These are phyloP conservation scores for Melieria crassipennis DNA, from an alignment of 2,888 invertebrate genomes.

Conservation along the genomic window DNA sequence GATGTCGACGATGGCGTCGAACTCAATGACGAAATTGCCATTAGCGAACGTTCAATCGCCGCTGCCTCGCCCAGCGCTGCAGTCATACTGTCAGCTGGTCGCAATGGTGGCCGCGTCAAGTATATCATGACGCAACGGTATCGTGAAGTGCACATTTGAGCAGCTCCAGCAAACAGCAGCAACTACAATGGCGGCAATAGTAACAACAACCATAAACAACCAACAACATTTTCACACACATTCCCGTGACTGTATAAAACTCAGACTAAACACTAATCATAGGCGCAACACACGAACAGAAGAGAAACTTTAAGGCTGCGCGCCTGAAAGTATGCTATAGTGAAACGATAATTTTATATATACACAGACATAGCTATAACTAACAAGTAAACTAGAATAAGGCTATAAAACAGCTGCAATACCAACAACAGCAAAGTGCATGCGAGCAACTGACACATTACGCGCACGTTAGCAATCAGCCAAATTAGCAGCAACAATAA, in stretches of 20 bases:
- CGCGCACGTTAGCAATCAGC: too few species aligned
- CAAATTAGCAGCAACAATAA: neutral
- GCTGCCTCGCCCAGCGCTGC: slow-evolving; percentile 48
- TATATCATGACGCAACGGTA: slow-evolving; percentile 56
- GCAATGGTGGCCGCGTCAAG: slow-evolving; percentile 47
- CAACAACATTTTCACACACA: neutral
- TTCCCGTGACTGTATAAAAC: neutral
- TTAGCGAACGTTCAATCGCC: neutral
- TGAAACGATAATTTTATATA: neutral
- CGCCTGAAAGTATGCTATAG: neutral
- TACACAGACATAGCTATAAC: too few species aligned
- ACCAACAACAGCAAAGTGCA: too few species aligned
- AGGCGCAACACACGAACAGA: too few species aligned
- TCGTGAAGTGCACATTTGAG: slow-evolving; percentile 55
- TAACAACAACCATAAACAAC: neutral
- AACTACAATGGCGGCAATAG: too few species aligned
- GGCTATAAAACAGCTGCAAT: too few species aligned
- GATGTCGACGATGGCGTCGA: neutral
- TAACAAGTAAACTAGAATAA: too few species aligned
- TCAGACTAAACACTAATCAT: neutral
- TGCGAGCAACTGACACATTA: too few species aligned
- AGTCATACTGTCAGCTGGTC: slow-evolving; percentile 40
- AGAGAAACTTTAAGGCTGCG: too few species aligned
- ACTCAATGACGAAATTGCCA: neutral
- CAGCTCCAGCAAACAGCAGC: neutral